A percentile compares a stretch with the other conserved stretches of the same genome.
phyloP scores from a whole-genome alignment of 2,113 vertebrate genomes.

The Campylomormyrus tamandua region DNA sequence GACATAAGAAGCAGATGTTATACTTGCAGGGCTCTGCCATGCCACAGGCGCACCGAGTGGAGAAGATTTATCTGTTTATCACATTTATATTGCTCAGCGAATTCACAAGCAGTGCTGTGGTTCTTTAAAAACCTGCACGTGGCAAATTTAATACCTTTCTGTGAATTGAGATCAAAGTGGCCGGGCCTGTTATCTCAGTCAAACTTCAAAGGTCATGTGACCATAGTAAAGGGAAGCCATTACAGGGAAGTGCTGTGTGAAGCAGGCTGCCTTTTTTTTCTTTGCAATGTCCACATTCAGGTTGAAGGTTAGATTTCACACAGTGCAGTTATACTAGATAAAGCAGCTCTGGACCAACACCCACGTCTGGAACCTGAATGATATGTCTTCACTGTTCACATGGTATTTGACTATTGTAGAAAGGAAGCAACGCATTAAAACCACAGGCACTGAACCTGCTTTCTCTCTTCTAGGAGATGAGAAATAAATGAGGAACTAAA shows the following conservation, averaged over 20 bases:
- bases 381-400: background rate
- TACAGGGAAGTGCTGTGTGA: background rate
- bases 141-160: background rate
- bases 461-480: background rate
- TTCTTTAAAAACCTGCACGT: background rate
- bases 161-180: background rate
- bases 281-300: background rate
- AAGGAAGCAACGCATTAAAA: background rate
- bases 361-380: background rate
- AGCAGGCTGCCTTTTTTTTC: background rate
- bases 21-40: background rate
- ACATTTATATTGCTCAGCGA: background rate
- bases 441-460: background rate
- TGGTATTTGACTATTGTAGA: background rate
- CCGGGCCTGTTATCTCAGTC: background rate
- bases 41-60: background rate
- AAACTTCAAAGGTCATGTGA: slow-evolving; percentile 4
- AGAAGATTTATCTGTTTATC: background rate
- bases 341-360: background rate
- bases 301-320: background rate
- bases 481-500: background rate
- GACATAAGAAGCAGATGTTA: background rate
- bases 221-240: background rate
- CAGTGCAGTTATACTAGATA: background rate
- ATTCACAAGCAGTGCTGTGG: background rate